phyloP scores from a whole-genome alignment of 2,888 invertebrate genomes.

The Conistra vaccinii region DNA sequence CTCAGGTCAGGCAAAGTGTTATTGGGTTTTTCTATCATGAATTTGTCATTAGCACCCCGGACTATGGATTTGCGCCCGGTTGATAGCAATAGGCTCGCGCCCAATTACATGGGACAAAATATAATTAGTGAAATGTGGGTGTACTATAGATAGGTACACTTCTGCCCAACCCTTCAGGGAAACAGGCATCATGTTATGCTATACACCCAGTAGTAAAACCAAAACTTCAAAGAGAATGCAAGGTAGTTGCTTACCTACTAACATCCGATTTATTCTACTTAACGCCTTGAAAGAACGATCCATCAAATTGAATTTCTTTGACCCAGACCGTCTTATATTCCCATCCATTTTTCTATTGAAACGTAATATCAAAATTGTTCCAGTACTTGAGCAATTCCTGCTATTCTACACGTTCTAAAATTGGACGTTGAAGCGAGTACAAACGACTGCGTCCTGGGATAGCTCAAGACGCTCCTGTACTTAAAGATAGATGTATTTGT shows the following conservation, averaged over 20 bases:
- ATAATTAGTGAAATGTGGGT: not conserved
- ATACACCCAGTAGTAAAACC: not conserved
- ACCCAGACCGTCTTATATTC: slow-evolving; percentile 40
- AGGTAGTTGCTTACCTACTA: no score
- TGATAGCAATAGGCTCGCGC: not conserved
- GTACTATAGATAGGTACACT: not conserved
- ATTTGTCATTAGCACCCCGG: not conserved
- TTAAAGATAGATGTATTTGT: slow-evolving; percentile 28
- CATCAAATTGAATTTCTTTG: slow-evolving; percentile 44
- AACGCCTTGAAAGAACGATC: slow-evolving; percentile 27
- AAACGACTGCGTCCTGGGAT: slow-evolving; percentile 45
- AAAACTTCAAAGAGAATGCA: not conserved
- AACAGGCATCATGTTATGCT: not conserved
- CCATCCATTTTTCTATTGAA: slow-evolving; percentile 64
- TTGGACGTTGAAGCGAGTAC: slow-evolving; percentile 49
- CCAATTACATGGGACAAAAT: not conserved
- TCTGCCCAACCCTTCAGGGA: not conserved
- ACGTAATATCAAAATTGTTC: slow-evolving; percentile 67
- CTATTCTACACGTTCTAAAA: slow-evolving; percentile 52
- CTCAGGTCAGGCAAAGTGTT: not conserved
- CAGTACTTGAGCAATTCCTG: slow-evolving; percentile 47
- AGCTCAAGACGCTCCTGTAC: slow-evolving; percentile 10
- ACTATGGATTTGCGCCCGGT: not conserved
- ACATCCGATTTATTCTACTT: slow-evolving; percentile 28
- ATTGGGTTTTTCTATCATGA: not conserved